Evolutionary conservation across 2,888 invertebrate species (phyloP).

Genomic region (Empis stercorea): DNA sequence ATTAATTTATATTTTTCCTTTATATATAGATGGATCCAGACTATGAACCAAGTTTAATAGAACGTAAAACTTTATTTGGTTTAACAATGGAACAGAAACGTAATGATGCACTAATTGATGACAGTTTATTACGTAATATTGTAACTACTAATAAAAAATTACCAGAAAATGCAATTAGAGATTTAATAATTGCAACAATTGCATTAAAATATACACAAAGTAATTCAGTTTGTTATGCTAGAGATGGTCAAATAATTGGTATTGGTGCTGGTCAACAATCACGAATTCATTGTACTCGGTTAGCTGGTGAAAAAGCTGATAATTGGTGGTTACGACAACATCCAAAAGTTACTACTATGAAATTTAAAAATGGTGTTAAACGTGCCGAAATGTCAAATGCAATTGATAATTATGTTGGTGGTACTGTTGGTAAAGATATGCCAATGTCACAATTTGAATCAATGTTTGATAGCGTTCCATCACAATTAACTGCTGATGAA

Average conservation of each 20-base stretch:
- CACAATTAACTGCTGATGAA: constrained; percentile 53
- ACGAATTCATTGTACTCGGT: constrained; percentile 91
- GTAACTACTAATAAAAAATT: constrained; percentile 58
- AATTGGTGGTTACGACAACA: constrained; percentile 97
- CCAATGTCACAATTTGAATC: constrained; percentile 58
- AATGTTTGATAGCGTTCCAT: constrained; percentile 50
- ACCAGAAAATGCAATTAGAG: constrained; percentile 64
- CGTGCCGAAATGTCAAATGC: constrained; percentile 90
- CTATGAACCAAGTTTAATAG: constrained; percentile 69
- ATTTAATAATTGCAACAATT: constrained; percentile 89
- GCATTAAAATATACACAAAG: constrained; percentile 97
- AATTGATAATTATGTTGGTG: constrained; percentile 87
- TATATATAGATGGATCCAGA: constrained; percentile 63
- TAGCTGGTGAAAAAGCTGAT: constrained; percentile 94
- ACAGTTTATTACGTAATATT: constrained; percentile 64
- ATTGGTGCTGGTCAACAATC: constrained; percentile 99
- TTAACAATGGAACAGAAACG: constrained; percentile 74
- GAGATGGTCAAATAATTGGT: constrained; percentile 72
- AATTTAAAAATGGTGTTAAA: constrained; percentile 73
- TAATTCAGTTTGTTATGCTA: constrained; percentile 94
- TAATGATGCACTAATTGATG: constrained; percentile 75
- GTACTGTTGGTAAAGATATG: constrained; percentile 81
- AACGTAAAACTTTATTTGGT: constrained; percentile 74
- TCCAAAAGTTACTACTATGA: constrained; percentile 68
- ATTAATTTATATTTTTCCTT: neutral